A percentile compares a stretch with the other conserved stretches of the same genome.
Evolutionary conservation across 2,888 invertebrate species (phyloP).

Genomic region (Plutella xylostella): DNA sequence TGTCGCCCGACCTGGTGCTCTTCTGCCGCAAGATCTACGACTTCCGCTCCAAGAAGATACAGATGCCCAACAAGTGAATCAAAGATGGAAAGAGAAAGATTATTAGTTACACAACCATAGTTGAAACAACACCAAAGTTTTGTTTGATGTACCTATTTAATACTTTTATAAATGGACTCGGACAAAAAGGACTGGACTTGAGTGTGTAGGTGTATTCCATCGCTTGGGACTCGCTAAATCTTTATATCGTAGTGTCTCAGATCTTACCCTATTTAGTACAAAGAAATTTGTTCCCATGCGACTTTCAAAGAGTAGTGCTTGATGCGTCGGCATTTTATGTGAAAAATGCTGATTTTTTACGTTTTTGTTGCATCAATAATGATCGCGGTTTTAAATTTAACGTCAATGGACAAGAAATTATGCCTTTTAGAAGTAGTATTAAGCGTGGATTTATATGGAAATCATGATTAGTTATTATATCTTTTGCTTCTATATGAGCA

Average conservation of each 20-base stretch:
- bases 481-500: no score
- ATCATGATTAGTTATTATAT: no score
- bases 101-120: background rate
- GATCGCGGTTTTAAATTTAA: no score
- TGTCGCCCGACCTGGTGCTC: conserved; percentile 86
- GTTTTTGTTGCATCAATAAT: no score
- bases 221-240: conserved; percentile 1
- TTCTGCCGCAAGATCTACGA: conserved; percentile 95
- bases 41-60: conserved; percentile 86
- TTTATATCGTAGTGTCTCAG: conserved; percentile 10
- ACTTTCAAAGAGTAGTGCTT: conserved; percentile 34
- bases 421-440: no score
- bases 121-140: conserved; percentile 13
- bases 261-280: conserved; percentile 46
- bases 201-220: no score
- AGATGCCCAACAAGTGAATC: conserved; percentile 54
- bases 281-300: conserved; percentile 40
- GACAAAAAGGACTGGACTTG: no score
- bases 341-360: no score
- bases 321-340: conserved; percentile 40
- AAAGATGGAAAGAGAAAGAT: background rate
- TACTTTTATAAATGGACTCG: conserved; percentile 2
- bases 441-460: no score
- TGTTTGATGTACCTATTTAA: background rate
- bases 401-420: no score